Evolutionary conservation across 2,797 vertebrate species (phyloP).

Genomic region (Gallirallus australis): DNA sequence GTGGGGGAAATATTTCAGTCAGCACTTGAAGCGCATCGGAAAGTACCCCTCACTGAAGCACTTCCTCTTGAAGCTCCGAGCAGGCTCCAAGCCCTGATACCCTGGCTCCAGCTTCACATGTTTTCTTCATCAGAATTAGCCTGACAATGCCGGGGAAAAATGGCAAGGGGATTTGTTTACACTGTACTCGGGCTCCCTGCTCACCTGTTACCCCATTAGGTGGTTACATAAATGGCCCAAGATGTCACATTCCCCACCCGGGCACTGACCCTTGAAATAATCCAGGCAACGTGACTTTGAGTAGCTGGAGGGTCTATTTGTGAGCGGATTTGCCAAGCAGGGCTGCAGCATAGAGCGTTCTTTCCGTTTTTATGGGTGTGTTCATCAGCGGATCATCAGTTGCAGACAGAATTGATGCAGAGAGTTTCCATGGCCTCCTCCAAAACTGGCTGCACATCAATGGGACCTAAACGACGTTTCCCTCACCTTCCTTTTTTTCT

Average conservation of each 20-base stretch:
- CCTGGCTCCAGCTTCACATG: background rate
- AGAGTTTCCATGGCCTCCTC: background rate
- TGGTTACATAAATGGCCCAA: constrained; percentile 1
- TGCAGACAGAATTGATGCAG: background rate
- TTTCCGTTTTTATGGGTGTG: background rate
- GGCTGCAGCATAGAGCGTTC: background rate
- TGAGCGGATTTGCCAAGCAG: background rate
- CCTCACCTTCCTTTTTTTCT: background rate
- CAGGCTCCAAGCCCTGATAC: background rate
- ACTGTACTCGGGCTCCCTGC: background rate
- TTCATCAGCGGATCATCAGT: background rate
- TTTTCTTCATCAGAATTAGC: background rate
- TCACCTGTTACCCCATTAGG: background rate
- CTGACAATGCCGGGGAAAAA: background rate
- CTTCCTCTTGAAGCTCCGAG: background rate
- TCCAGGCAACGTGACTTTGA: background rate
- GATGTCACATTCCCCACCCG: background rate
- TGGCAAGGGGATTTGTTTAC: constrained; percentile 22
- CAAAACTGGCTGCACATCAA: background rate
- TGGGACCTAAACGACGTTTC: background rate
- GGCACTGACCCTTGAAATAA: constrained; percentile 23
- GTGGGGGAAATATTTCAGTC: background rate
- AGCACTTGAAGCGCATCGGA: background rate
- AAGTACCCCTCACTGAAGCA: background rate
- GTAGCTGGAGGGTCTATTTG: background rate